phyloP scores from a whole-genome alignment of 1,140 invertebrate species.

The Lepeophtheirus salmonis region DNA sequence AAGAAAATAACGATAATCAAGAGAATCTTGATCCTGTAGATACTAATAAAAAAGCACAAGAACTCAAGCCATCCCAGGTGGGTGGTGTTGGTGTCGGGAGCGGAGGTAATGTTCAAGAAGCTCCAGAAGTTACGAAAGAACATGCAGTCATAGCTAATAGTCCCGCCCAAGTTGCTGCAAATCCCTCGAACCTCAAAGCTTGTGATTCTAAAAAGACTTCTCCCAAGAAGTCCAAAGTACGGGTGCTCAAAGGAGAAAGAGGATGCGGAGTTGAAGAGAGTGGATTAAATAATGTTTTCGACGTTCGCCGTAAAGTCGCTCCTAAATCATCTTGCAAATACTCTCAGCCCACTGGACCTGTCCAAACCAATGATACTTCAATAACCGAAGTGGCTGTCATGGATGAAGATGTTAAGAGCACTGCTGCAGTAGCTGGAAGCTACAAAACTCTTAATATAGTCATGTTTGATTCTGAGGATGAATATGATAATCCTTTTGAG shows the following conservation, averaged over 20 bases:
- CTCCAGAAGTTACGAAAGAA: constrained; percentile 19
- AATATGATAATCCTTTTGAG: constrained; percentile 57
- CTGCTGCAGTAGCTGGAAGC: constrained; percentile 47
- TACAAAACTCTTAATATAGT: constrained; percentile 48
- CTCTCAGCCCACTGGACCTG: background rate
- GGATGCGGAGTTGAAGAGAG: background rate
- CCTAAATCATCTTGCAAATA: background rate
- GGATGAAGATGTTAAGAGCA: constrained; percentile 77
- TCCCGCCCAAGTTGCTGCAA: constrained; percentile 21
- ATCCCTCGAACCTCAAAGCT: constrained; percentile 2
- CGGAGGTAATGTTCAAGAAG: background rate
- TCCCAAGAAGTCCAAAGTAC: background rate
- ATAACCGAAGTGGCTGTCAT: constrained; percentile 75
- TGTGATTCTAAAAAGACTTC: background rate
- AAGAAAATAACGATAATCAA: constrained; percentile 40
- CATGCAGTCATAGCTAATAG: constrained; percentile 22
- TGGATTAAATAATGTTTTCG: background rate
- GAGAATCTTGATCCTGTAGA: constrained; percentile 47
- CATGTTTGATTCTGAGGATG: constrained; percentile 70
- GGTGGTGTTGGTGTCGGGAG: background rate
- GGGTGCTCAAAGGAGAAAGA: background rate
- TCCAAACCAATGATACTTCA: constrained; percentile 33
- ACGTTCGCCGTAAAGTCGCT: background rate
- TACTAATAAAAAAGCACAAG: constrained; percentile 27
- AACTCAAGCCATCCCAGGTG: constrained; percentile 20